phyloP scores from a whole-genome alignment of 2,888 invertebrate genomes.

The Drosophila pseudotakahashii region DNA sequence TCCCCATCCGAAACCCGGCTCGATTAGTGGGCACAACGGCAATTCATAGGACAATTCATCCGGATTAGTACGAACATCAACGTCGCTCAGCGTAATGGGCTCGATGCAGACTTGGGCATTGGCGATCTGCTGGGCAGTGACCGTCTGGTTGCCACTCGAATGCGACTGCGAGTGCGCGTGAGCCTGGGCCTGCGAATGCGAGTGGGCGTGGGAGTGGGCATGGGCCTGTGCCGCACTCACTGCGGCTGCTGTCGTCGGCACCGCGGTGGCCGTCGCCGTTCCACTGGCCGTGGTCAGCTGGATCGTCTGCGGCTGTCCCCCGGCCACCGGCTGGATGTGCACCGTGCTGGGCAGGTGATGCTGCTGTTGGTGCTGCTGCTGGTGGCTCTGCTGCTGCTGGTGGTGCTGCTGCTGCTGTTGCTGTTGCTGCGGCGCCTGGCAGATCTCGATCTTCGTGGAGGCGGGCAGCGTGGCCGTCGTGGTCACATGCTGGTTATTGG shows the following conservation, averaged over 20 bases:
- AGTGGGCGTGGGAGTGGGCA: slow-evolving; percentile 16
- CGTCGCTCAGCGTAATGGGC: slow-evolving; percentile 90
- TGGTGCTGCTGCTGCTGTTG: slow-evolving; percentile 63
- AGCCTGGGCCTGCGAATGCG: slow-evolving; percentile 30
- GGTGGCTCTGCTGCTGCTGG: slow-evolving; percentile 26
- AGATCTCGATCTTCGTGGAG: slow-evolving; percentile 83
- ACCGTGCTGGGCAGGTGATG: slow-evolving; percentile 53
- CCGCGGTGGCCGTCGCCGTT: slow-evolving; percentile 72
- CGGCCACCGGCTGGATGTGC: slow-evolving; percentile 62
- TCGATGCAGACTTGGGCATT: slow-evolving; percentile 92
- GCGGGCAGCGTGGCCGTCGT: slow-evolving; percentile 81
- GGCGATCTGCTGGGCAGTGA: slow-evolving; percentile 82
- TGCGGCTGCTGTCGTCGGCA: slow-evolving; percentile 64
- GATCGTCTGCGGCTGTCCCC: slow-evolving; percentile 64
- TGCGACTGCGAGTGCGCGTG: slow-evolving; percentile 20
- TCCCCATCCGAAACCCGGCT: slow-evolving; percentile 13
- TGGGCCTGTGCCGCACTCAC: slow-evolving; percentile 58
- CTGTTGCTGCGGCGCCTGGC: slow-evolving; percentile 77
- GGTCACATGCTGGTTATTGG: slow-evolving; percentile 82
- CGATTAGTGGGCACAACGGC: slow-evolving; percentile 19
- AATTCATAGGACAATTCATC: slow-evolving; percentile 22
- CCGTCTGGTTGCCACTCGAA: slow-evolving; percentile 58
- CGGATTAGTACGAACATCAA: slow-evolving; percentile 88
- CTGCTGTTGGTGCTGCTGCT: slow-evolving; percentile 42
- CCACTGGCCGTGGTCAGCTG: slow-evolving; percentile 69